Conservation (phyloP, 2,113 vertebrate species). For the Circaetus cinerascens region DNA sequence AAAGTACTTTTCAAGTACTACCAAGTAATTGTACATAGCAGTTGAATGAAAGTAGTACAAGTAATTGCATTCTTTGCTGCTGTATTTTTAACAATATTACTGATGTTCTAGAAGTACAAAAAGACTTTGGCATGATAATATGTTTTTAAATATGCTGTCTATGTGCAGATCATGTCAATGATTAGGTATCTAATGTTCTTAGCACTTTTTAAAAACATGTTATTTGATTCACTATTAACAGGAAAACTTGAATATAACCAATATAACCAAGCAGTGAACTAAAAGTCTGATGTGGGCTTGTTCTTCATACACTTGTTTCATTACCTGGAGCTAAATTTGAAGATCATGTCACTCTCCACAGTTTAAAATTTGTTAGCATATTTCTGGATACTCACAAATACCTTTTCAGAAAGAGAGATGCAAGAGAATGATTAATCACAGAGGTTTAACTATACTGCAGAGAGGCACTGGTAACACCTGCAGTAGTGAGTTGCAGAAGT, state of each 20-base stretch:
- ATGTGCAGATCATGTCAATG: background rate
- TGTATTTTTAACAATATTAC: background rate
- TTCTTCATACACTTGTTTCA: background rate
- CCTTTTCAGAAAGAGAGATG: background rate
- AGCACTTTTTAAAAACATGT: background rate
- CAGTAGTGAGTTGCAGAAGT: background rate
- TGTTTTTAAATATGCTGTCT: background rate
- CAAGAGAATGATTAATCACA: background rate
- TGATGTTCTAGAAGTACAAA: background rate
- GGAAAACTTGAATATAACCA: background rate
- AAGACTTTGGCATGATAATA: background rate
- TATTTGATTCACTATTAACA: background rate
- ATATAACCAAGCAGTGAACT: background rate
- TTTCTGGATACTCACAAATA: background rate
- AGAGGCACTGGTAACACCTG: background rate
- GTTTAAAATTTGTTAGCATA: background rate
- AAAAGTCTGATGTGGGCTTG: background rate
- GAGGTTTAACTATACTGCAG: background rate
- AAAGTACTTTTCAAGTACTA: background rate
- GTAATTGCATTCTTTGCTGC: background rate
- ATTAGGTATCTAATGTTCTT: background rate
- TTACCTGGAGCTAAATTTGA: background rate
- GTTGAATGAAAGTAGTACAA: background rate
- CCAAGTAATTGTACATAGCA: background rate
- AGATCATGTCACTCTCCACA: background rate